A percentile compares a stretch with the other conserved stretches of the same genome.
phyloP scores from a whole-genome alignment of 2,888 invertebrate genomes.

The Phyto melanocephala region DNA sequence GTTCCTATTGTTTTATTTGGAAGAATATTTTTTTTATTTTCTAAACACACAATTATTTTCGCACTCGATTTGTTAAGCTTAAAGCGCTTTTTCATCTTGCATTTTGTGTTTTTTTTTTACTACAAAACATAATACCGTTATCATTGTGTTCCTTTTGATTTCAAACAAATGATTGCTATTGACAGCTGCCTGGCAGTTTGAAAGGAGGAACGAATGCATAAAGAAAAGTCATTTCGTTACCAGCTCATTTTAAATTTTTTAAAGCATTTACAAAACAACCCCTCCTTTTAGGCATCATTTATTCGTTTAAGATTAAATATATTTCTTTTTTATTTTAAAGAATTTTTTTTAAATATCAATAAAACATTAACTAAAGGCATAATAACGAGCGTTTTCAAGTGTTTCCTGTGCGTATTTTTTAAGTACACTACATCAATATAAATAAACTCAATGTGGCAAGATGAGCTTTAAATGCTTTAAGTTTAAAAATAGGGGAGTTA shows the following conservation, averaged over 20 bases:
- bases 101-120: constrained; percentile 23
- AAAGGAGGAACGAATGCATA: not conserved
- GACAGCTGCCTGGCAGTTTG: constrained; percentile 66
- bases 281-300: not conserved
- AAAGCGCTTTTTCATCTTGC: constrained; percentile 64
- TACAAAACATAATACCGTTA: constrained; percentile 35
- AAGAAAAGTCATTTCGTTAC: not conserved
- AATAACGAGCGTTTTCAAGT: constrained; percentile 58
- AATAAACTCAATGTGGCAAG: not conserved
- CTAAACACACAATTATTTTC: constrained; percentile 60
- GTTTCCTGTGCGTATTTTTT: constrained; percentile 58
- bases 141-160: constrained; percentile 66
- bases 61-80: constrained; percentile 69
- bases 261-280: not conserved
- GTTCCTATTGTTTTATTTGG: constrained; percentile 9
- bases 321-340: constrained; percentile 42
- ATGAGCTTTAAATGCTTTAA: not conserved
- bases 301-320: not conserved
- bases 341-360: constrained; percentile 64
- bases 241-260: constrained; percentile 40
- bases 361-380: constrained; percentile 66
- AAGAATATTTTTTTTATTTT: constrained; percentile 46
- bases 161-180: constrained; percentile 66
- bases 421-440: not conserved
- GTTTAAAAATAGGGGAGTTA: not conserved